phyloP scores from a whole-genome alignment of 2,113 vertebrate genomes.

The Saccopteryx bilineata region DNA sequence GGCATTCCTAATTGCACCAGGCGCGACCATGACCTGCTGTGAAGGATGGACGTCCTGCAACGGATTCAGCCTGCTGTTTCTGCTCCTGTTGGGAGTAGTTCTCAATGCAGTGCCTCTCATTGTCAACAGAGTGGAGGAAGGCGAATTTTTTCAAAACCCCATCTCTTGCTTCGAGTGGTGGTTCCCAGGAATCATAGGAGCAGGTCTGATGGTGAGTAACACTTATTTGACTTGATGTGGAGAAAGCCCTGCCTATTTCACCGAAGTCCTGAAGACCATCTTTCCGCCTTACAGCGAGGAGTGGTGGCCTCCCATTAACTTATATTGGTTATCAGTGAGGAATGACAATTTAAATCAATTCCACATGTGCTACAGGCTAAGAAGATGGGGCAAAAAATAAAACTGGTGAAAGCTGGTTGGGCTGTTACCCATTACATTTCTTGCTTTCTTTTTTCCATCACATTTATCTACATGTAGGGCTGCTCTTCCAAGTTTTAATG shows the following conservation, averaged over 20 bases:
- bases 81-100: constrained; percentile 70
- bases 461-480: neutral
- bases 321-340: neutral
- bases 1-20: neutral
- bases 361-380: neutral
- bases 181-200: constrained; percentile 85
- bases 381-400: neutral
- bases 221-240: neutral
- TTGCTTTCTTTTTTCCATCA: neutral
- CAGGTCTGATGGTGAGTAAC: constrained; percentile 84
- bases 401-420: neutral
- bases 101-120: constrained; percentile 80
- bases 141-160: constrained; percentile 40
- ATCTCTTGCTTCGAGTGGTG: constrained; percentile 87
- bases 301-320: neutral
- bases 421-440: neutral
- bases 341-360: neutral
- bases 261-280: neutral
- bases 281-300: neutral
- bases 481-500: neutral
- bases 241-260: neutral
- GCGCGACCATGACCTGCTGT: constrained; percentile 82
- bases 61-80: constrained; percentile 80
- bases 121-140: constrained; percentile 46
- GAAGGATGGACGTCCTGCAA: constrained; percentile 84